Conservation (phyloP, 2,113 vertebrate species). For the Trachemys scripta region DNA sequence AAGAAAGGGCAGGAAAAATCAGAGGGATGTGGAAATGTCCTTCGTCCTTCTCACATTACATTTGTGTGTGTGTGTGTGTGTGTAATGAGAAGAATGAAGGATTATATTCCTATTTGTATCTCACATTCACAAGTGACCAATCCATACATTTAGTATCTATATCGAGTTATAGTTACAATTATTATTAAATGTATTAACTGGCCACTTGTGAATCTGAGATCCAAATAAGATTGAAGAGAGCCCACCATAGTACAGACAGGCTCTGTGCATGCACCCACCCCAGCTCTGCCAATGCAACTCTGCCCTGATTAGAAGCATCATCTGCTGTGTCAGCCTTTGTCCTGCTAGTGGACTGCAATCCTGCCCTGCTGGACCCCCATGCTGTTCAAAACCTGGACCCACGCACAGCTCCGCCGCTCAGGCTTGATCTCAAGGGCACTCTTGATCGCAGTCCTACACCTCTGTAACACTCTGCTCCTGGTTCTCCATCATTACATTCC, state of each 20-base stretch:
- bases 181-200: not conserved
- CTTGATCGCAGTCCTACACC: not conserved
- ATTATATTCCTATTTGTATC: no score
- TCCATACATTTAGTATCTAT: no score
- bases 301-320: not conserved
- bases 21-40: accelerated
- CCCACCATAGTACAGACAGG: not conserved
- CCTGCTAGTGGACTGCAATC: not conserved
- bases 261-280: not conserved
- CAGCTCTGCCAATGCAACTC: not conserved
- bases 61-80: not conserved
- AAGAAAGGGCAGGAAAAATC: accelerated
- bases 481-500: conserved; percentile 17
- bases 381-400: not conserved
- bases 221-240: not conserved
- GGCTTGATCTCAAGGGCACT: not conserved
- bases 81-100: no score
- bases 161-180: no score
- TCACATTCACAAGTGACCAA: no score
- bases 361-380: not conserved
- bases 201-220: not conserved
- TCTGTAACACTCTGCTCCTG: not conserved
- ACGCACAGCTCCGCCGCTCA: not conserved
- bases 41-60: accelerated
- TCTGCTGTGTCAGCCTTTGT: accelerated